Percentiles rank a stretch among this genome's conserved stretches.
These are phyloP conservation scores for Schizopygopsis pylzovi DNA, from an alignment of 2,797 vertebrate species.

Conservation along the genomic window DNA sequence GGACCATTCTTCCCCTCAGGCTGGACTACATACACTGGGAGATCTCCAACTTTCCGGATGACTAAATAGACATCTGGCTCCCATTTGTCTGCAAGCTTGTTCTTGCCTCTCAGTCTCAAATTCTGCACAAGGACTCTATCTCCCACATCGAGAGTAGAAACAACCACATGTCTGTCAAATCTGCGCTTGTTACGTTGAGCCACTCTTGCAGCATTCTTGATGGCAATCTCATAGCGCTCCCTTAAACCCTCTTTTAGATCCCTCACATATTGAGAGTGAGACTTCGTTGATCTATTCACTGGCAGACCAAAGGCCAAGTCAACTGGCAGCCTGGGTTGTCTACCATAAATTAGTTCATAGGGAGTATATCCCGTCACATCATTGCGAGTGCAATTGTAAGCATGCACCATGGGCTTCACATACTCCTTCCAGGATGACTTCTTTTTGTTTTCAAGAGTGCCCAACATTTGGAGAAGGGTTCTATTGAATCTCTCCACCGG, in stretches of 20 bases:
- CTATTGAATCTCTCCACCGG: no score
- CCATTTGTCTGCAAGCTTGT: no score
- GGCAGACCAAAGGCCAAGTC: neutral
- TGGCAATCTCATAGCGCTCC: neutral
- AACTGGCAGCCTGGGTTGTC: neutral
- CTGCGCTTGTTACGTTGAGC: no score
- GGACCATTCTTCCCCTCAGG: neutral
- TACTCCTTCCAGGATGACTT: neutral
- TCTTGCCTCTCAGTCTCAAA: no score
- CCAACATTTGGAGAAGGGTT: no score
- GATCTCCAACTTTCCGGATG: no score
- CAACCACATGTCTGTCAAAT: no score
- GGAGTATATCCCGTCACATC: neutral
- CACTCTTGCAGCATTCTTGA: neutral
- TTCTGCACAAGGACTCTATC: no score
- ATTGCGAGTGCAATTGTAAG: neutral
- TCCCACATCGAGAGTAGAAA: no score
- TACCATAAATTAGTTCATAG: neutral
- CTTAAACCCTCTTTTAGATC: neutral
- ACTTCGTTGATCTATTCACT: neutral
- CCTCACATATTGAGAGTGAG: neutral
- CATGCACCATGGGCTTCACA: neutral
- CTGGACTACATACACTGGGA: no score
- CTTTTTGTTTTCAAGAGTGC: no score
- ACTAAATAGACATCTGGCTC: no score